Percentiles rank a stretch among this genome's conserved stretches.
These are phyloP conservation scores for Antechinus flavipes DNA, from an alignment of 2,113 vertebrate species.

Conservation along the genomic window DNA sequence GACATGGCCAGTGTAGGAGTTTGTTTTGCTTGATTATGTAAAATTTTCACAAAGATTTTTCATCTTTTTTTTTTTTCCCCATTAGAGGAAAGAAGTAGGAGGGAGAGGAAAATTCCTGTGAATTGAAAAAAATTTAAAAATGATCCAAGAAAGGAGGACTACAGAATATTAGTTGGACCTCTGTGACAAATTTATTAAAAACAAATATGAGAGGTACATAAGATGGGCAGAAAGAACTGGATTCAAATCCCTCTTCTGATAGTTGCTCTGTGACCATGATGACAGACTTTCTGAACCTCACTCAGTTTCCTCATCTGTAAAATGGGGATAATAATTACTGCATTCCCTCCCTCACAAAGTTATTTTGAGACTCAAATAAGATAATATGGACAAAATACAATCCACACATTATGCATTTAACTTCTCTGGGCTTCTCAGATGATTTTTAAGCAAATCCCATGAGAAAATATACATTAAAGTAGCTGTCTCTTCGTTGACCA, in stretches of 20 bases:
- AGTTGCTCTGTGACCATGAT: background rate
- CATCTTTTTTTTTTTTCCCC: background rate
- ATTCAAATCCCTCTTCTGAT: background rate
- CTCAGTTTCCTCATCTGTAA: background rate
- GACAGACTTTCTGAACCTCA: background rate
- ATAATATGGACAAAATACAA: background rate
- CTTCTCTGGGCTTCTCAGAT: background rate
- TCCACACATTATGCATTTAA: background rate
- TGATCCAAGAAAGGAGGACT: background rate
- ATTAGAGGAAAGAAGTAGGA: background rate
- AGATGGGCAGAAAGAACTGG: background rate
- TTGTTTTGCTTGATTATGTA: background rate
- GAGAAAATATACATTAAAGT: background rate
- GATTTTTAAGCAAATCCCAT: background rate
- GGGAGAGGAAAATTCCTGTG: background rate
- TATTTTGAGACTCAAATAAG: background rate
- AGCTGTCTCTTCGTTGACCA: background rate
- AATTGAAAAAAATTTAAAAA: background rate
- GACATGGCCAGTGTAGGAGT: background rate
- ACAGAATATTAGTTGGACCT: background rate
- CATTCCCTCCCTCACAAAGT: background rate
- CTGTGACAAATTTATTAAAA: background rate
- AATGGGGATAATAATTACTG: background rate
- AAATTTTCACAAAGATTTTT: background rate
- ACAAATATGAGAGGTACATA: background rate